Percentiles rank a stretch among this genome's conserved stretches.
Conservation (phyloP, 2,113 vertebrate genomes). For the Paramormyrops kingsleyae region DNA sequence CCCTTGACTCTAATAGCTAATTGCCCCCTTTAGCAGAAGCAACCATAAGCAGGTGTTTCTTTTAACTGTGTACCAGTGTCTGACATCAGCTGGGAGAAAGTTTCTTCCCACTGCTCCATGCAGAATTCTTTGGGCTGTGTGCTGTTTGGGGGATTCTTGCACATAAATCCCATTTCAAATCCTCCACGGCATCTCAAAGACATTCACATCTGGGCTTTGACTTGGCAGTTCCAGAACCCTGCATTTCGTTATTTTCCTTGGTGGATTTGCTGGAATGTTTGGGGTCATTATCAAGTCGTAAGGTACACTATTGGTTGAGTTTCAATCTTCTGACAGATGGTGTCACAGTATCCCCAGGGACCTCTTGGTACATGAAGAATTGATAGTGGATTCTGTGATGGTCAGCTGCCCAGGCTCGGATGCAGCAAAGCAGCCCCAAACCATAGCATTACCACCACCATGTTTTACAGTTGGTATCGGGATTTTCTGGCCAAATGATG, state of each 20-base stretch:
- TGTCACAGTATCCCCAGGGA: not conserved
- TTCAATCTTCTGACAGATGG: not conserved
- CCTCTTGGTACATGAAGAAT: not conserved
- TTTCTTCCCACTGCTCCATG: not conserved
- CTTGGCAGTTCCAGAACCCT: not conserved
- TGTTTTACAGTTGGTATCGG: not conserved
- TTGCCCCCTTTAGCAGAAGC: not conserved
- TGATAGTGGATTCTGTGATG: not conserved
- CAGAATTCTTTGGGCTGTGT: not conserved
- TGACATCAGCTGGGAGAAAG: not conserved
- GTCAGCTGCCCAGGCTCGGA: not conserved
- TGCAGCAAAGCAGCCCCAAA: not conserved
- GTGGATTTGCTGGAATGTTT: conserved; percentile 7
- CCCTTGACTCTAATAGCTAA: not conserved
- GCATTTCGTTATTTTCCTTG: not conserved
- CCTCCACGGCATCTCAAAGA: not conserved
- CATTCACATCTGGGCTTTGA: not conserved
- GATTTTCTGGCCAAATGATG: not conserved
- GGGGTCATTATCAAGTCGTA: not conserved
- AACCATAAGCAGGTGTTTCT: not conserved
- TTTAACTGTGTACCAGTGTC: not conserved
- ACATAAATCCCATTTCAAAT: not conserved
- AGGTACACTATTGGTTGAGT: not conserved
- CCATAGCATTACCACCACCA: not conserved
- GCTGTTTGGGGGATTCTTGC: not conserved